Base-by-base conservation (phyloP, 2,113 vertebrate genomes). In the Mobula birostris region DNA sequence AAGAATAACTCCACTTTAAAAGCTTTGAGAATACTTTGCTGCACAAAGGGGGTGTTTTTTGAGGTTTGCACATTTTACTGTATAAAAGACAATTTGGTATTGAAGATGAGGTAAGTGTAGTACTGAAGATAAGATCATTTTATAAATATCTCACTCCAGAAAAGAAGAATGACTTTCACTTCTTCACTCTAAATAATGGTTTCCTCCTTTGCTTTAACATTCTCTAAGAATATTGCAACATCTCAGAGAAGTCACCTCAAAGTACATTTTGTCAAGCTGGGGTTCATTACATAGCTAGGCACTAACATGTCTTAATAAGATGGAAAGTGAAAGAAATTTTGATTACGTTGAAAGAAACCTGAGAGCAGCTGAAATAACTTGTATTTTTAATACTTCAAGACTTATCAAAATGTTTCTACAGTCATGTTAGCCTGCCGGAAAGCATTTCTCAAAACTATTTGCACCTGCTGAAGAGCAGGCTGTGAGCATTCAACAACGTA, bases 391-490 rank as follows among this genome's bases (percentile, higher is more conserved):
- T 40, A 93, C 48, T 74, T 56, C 56, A 40, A 76, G 32, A 91
- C 40, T 92, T 72, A 32, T 48, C 66, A 40, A 36, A 92, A 72
- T 72, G n/a, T 92, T 92, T 92, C 68, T 92, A 92, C 12, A 29
- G 36, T 32, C 74, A 21, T 29, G 9, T 93, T 70, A 93, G 68
- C 32, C 91, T 48, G 27, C 70, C 40, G 66, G 70, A 92, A 92
- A 92, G 72, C n/a, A 36, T 96, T 96, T 95, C 96, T 96, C 97
- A 96, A 96, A 97, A 96, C 95, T 96, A 95, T 94, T 96, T 96
- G 97, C 96, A 96, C 96, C 95, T 95, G 94, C 95, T 96, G 48
- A 96, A 88, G 95, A 96, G 94, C 97, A 96, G 95, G 24, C 72
- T 96, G 95, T 95, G 96, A 96, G 95, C 87, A 96, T 95, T 95